phyloP scores from a whole-genome alignment of 2,888 invertebrate species.

The Netelia virgata region DNA sequence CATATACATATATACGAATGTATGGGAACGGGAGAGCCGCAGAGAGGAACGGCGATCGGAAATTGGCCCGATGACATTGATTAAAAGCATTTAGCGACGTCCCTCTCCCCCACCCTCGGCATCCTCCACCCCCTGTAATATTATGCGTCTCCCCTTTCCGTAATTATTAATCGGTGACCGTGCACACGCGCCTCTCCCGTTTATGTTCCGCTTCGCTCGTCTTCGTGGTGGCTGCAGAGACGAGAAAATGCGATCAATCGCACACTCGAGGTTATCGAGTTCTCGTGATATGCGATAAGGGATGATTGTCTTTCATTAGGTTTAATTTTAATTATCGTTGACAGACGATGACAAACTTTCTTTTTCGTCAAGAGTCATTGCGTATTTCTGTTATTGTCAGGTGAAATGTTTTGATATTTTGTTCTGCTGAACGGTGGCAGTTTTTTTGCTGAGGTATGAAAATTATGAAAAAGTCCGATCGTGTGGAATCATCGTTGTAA shows the following conservation, averaged over 20 bases:
- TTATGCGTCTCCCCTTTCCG: slow-evolving; percentile 59
- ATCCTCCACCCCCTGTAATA: slow-evolving; percentile 4
- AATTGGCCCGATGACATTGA: slow-evolving; percentile 84
- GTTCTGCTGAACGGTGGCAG: background rate
- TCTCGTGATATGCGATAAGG: background rate
- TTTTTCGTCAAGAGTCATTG: background rate
- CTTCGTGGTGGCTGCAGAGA: background rate
- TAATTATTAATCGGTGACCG: slow-evolving; percentile 83
- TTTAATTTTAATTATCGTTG: background rate
- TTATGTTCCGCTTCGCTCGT: slow-evolving; percentile 10
- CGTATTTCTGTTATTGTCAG: background rate
- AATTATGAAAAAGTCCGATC: too few relatives aligned
- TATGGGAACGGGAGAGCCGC: slow-evolving; percentile 18
- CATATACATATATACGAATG: slow-evolving; percentile 14
- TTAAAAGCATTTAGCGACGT: slow-evolving; percentile 83
- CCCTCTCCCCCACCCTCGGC: slow-evolving; percentile 66
- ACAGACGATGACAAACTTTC: background rate
- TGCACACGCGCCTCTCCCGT: slow-evolving; percentile 61
- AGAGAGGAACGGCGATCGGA: slow-evolving; percentile 59
- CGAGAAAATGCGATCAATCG: slow-evolving; percentile 7
- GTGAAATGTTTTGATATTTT: background rate
- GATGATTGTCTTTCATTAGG: background rate
- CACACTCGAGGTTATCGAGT: background rate
- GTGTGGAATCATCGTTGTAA: too few relatives aligned
- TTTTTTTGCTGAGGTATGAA: background rate